Evolutionary conservation across 2,797 vertebrate species (phyloP).

Genomic region (Xiphorhynchus erythropygius): DNA sequence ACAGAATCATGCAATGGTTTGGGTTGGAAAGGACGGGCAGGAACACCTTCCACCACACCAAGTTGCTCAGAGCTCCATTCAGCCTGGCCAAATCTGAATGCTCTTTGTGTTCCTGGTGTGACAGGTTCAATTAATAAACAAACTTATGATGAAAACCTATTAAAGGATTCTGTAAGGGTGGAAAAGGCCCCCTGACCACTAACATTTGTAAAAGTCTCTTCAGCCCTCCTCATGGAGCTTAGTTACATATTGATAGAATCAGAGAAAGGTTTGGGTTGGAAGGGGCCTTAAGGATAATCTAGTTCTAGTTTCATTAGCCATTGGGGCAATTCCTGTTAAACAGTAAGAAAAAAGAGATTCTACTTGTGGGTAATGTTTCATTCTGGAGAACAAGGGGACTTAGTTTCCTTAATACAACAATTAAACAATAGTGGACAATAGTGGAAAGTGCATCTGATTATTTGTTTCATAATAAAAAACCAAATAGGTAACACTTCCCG

Average conservation of each 20-base stretch:
- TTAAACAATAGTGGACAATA: neutral
- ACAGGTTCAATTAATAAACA: slow-evolving; percentile 11
- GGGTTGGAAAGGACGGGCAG: neutral
- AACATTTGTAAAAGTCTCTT: neutral
- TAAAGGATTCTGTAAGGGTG: neutral
- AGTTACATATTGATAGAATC: neutral
- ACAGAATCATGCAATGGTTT: neutral
- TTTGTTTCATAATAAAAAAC: neutral
- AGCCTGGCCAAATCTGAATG: neutral
- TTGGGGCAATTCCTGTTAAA: neutral
- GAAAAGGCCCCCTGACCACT: rapidly evolving
- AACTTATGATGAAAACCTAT: neutral
- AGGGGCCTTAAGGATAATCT: neutral
- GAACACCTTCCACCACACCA: neutral
- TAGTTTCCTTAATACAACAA: neutral
- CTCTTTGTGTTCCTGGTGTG: neutral
- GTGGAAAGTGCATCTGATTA: neutral
- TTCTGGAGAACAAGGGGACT: neutral
- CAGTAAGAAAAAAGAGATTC: neutral
- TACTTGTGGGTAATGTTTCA: rapidly evolving
- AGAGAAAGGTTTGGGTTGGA: neutral
- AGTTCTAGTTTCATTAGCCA: neutral
- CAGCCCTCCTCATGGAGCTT: neutral
- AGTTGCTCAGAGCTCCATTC: neutral
- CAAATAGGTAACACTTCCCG: neutral